Conservation (phyloP, 2,797 vertebrate species). For the Xenops minutus region DNA sequence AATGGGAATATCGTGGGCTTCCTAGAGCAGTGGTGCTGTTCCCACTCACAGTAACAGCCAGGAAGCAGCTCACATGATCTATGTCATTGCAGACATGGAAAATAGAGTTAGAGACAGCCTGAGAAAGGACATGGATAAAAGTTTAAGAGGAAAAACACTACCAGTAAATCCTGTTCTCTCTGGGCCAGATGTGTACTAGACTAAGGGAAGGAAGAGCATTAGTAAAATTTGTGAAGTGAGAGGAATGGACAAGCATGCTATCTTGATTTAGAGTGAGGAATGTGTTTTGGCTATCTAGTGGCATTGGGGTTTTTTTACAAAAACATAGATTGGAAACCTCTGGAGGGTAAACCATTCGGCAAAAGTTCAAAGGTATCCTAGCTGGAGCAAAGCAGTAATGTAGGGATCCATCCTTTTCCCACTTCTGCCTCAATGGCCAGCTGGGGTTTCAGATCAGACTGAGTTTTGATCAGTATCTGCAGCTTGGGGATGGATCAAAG, state of each 20-base stretch:
- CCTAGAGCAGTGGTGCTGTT: not conserved
- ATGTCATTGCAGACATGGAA: not conserved
- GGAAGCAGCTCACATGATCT: not conserved
- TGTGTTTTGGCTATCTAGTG: not conserved
- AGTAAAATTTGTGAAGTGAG: not conserved
- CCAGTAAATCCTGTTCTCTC: not conserved
- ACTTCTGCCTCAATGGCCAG: not conserved
- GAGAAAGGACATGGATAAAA: not conserved
- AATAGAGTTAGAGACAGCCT: not conserved
- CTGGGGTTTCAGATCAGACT: not conserved
- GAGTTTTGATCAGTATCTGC: not conserved
- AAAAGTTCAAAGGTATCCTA: not conserved
- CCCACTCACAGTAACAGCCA: not conserved
- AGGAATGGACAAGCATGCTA: not conserved
- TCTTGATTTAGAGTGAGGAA: not conserved
- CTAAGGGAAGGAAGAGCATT: not conserved
- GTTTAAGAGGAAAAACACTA: not conserved
- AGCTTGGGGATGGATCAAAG: not conserved
- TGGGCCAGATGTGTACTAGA: not conserved
- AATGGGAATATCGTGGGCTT: not conserved
- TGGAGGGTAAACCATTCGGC: not conserved
- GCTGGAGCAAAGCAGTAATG: not conserved
- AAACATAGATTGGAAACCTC: not conserved
- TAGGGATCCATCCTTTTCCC: not conserved
- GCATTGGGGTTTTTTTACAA: not conserved